A percentile compares a stretch with the other conserved stretches of the same genome.
These are phyloP conservation scores for Eupithecia centaureata DNA, from an alignment of 2,888 invertebrate genomes.

Conservation along the genomic window DNA sequence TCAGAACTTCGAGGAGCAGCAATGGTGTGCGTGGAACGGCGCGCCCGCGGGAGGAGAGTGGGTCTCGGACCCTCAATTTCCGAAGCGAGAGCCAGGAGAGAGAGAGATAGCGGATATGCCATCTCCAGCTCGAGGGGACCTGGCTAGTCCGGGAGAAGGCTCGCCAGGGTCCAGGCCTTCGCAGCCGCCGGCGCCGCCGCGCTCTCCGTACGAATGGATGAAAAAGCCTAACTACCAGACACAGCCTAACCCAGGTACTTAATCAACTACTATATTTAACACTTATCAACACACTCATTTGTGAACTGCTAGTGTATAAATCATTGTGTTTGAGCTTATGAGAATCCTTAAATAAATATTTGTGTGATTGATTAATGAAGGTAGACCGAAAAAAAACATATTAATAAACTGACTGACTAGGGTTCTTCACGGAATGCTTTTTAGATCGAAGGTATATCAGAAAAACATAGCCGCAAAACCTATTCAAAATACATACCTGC, in stretches of 20 bases:
- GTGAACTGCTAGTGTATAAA: neutral
- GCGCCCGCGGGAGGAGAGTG: conserved; percentile 77
- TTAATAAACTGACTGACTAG: neutral
- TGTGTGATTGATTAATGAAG: neutral
- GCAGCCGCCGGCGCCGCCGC: conserved; percentile 87
- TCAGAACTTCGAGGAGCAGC: conserved; percentile 83
- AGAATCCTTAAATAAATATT: neutral
- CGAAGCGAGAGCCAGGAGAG: conserved; percentile 75
- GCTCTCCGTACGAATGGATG: conserved; percentile 96
- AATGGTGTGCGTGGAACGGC: conserved; percentile 83
- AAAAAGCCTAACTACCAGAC: conserved; percentile 93
- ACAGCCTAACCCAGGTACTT: conserved; percentile 91
- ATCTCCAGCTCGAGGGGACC: conserved; percentile 79
- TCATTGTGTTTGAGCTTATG: neutral
- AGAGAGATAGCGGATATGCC: conserved; percentile 75
- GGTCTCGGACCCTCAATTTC: conserved; percentile 78
- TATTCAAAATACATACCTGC: neutral
- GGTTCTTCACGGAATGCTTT: neutral
- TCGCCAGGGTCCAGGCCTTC: conserved; percentile 79
- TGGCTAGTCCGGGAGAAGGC: conserved; percentile 83
- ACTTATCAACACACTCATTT: neutral
- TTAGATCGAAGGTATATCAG: neutral
- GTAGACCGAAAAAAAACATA: conserved; percentile 7
- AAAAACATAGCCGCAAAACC: neutral
- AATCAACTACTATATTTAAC: neutral